Percentiles rank a stretch among this genome's conserved stretches.
Evolutionary conservation across 2,113 vertebrate species (phyloP).

Genomic region (Leuciscus idus): DNA sequence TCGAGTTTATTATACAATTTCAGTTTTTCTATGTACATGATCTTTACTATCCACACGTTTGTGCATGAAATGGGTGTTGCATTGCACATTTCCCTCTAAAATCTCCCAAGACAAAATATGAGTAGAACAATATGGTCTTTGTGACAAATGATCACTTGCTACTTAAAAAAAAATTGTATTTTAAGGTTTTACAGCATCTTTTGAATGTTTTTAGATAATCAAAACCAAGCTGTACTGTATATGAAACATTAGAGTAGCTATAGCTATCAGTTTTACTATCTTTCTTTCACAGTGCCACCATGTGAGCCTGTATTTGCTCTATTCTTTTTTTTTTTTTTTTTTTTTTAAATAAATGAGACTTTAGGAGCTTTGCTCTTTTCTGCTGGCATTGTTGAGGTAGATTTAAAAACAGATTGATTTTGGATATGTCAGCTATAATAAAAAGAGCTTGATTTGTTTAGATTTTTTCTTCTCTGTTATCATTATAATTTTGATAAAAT

Average conservation of each 20-base stretch:
- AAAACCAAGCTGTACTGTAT: slow-evolving; percentile 1
- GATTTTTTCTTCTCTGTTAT: neutral
- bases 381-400: neutral
- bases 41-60: neutral
- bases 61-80: slow-evolving; percentile 20
- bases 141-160: neutral
- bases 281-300: neutral
- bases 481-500: neutral
- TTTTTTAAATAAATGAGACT: neutral
- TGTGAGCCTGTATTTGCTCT: neutral
- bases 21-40: neutral
- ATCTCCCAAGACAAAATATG: neutral
- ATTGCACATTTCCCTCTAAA: slow-evolving; percentile 10
- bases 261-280: neutral
- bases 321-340: neutral
- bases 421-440: slow-evolving; percentile 12
- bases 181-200: neutral
- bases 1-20: neutral
- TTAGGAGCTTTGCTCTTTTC: neutral
- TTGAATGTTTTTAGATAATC: neutral
- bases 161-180: neutral
- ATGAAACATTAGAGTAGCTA: neutral
- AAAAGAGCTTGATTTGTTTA: neutral
- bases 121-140: neutral
- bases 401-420: slow-evolving; percentile 5